Percentiles rank a stretch among this genome's conserved stretches.
These are phyloP conservation scores for Phalanger gymnotis DNA, from an alignment of 2,797 vertebrate species.

Conservation along the genomic window DNA sequence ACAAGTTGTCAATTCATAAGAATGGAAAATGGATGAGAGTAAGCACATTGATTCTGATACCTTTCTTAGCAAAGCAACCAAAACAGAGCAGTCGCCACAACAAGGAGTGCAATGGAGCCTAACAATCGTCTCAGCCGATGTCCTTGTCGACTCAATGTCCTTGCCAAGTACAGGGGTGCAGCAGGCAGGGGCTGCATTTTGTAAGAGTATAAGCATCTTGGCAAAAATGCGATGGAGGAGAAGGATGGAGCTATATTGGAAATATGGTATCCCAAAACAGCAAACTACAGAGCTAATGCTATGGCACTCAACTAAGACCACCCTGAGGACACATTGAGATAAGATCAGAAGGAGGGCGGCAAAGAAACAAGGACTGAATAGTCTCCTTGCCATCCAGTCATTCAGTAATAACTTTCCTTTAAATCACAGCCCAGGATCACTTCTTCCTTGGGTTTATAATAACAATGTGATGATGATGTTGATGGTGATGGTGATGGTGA, in stretches of 20 bases:
- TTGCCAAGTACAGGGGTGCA: neutral
- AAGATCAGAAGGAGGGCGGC: neutral
- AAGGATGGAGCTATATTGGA: neutral
- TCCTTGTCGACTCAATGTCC: neutral
- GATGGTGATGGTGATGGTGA: neutral
- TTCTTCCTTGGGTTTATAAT: neutral
- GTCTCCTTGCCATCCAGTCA: neutral
- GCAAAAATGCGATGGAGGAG: neutral
- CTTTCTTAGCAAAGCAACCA: neutral
- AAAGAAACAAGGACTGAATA: neutral
- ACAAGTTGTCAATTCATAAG: neutral
- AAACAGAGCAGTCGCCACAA: neutral
- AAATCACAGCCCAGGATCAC: neutral
- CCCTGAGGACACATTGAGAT: neutral
- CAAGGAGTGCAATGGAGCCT: neutral
- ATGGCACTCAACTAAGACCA: neutral
- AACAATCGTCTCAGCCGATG: neutral
- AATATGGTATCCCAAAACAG: neutral
- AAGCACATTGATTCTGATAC: slow-evolving; percentile 24
- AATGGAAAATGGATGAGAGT: neutral
- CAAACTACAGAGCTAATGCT: neutral
- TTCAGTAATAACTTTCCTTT: neutral
- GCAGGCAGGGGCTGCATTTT: neutral
- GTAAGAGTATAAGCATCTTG: neutral
- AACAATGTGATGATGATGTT: neutral